These are phyloP conservation scores for Cromileptes altivelis DNA, from an alignment of 2,113 vertebrate species.

Conservation along the genomic window DNA sequence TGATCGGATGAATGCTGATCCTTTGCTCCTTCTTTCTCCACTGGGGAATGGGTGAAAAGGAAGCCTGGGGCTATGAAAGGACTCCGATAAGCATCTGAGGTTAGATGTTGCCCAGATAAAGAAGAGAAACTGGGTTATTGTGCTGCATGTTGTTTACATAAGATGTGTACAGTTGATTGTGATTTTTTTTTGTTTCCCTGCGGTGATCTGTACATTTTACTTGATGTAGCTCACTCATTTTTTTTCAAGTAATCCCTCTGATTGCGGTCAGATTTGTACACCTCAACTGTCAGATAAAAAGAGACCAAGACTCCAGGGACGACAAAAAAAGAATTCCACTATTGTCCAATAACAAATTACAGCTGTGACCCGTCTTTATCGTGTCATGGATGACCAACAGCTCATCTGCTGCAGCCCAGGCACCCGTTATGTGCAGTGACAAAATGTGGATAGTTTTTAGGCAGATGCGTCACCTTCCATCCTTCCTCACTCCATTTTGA, in stretches of 20 bases:
- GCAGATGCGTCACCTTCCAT: not conserved
- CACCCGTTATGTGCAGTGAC: not conserved
- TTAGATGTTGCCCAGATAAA: constrained; percentile 56
- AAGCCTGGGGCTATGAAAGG: constrained; percentile 40
- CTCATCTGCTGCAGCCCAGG: not conserved
- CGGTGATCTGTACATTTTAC: not conserved
- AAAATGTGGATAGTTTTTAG: not conserved
- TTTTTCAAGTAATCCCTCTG: constrained; percentile 12
- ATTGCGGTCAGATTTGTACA: constrained; percentile 14
- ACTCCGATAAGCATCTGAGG: constrained; percentile 54
- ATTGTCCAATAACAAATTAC: not conserved
- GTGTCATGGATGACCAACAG: not conserved
- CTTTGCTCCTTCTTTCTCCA: constrained; percentile 44
- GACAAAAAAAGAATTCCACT: not conserved
- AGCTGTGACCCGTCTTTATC: not conserved
- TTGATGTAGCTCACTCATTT: not conserved
- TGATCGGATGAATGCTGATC: constrained; percentile 62
- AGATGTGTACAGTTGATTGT: constrained; percentile 15
- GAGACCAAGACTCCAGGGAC: constrained; percentile 9
- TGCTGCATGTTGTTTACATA: constrained; percentile 20
- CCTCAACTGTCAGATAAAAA: constrained; percentile 15
- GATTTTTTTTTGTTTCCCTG: constrained; percentile 1
- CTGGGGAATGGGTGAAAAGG: constrained; percentile 34
- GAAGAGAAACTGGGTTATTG: constrained; percentile 38
- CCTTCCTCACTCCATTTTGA: not conserved